Evolutionary conservation across 2,113 vertebrate genomes (phyloP), one percentile per base, ranked within the genome.

Genomic region (Castor canadensis): DNA sequence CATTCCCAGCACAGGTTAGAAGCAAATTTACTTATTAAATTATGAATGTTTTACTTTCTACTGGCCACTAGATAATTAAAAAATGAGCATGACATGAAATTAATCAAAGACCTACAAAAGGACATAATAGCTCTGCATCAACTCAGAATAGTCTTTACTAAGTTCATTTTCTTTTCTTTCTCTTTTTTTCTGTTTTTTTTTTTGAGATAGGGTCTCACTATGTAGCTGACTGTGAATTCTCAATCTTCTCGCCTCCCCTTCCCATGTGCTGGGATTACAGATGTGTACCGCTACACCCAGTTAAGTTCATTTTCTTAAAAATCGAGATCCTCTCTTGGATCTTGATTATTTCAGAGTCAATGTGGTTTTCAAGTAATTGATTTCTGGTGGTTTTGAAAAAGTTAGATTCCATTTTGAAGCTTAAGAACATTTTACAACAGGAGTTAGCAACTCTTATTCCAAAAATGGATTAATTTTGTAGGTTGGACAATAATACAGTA

Each of bases 11-110:
- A 95, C 72, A 95, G 92, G 95, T 95, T 94, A 97, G 80, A 92
- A 94, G 95, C 90, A 95, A 96, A 96, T 95, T 97, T 94, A 92
- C 66, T 97, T 94, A 97, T 97, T 98, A 95, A 98, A 98, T 98
- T 97, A 98, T 97, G 75, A 92, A 96, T 97, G 95, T 96, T 97
- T 97, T 96, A 94, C 93, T 97, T 93, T 84, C 67, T 96, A 76
- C 83, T 96, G 94, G 89, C 91, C 95, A 96, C 47, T 94, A 89
- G 93, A 95, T 97, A 97, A 97, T 98, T 97, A 66, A 83, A 96
- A 98, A 98, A 95, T 90, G 89, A 97, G 97, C 97, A 89, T 81
- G 95, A 93, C 76, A 83, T 87, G 95, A 67, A 35, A 96, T 97
- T 98, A n/a, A n/a, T 80, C 76, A 67, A 28, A 87, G 87, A 62